A percentile compares a stretch with the other conserved stretches of the same genome.
These are phyloP conservation scores for Dreissena rostriformis DNA, from an alignment of 1,140 invertebrate species.

Conservation along the genomic window DNA sequence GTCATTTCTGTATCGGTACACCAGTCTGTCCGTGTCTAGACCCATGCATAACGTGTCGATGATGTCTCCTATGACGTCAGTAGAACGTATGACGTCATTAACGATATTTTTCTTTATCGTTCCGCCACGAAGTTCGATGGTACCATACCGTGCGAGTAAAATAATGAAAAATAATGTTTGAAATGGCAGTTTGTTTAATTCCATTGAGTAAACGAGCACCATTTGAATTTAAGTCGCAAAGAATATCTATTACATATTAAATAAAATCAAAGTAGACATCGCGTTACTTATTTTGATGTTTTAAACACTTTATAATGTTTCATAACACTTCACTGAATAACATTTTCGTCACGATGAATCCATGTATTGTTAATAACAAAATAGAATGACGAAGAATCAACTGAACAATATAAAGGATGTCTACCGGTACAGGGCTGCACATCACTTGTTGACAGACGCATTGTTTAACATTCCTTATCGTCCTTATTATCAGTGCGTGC, in stretches of 20 bases:
- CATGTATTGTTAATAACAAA: neutral
- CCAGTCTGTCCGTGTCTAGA: constrained; percentile 23
- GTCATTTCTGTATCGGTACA: constrained; percentile 43
- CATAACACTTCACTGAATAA: too few relatives aligned
- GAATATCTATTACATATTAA: too few relatives aligned
- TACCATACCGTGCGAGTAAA: neutral
- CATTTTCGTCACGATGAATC: too few relatives aligned
- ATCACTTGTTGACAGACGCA: too few relatives aligned
- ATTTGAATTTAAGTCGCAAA: neutral
- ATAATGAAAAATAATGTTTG: neutral
- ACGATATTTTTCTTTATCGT: neutral
- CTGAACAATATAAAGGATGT: neutral
- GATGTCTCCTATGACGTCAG: neutral
- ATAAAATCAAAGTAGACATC: too few relatives aligned
- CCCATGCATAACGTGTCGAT: constrained; percentile 10
- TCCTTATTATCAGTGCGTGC: too few relatives aligned
- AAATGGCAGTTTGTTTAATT: neutral
- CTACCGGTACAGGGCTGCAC: too few relatives aligned
- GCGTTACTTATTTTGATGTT: too few relatives aligned
- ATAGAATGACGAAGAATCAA: neutral
- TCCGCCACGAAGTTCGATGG: neutral
- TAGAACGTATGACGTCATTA: neutral
- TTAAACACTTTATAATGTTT: too few relatives aligned
- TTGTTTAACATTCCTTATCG: too few relatives aligned
- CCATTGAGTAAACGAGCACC: neutral